Percentiles rank a stretch among this genome's conserved stretches.
Evolutionary conservation across 2,797 vertebrate genomes (phyloP).

Genomic region (Macroramphosus scolopax): DNA sequence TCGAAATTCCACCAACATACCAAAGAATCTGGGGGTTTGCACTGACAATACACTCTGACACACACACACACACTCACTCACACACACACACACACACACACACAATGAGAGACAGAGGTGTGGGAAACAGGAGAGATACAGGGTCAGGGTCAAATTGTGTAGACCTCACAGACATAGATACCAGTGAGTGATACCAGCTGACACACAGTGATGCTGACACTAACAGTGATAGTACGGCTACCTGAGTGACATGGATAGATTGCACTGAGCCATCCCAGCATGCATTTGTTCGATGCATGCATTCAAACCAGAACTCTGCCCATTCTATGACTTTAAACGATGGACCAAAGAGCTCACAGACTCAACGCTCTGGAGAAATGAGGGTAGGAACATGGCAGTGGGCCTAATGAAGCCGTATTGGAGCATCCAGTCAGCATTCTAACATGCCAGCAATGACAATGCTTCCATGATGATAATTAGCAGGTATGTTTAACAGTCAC

Average conservation of each 20-base stretch:
- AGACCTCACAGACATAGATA: conserved; percentile 71
- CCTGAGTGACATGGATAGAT: conserved; percentile 70
- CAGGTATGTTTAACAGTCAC: too few species aligned
- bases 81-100: conserved; percentile 24
- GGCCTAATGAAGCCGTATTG: too few species aligned
- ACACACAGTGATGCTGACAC: conserved; percentile 68
- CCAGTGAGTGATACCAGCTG: conserved; percentile 76
- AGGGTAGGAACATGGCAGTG: too few species aligned
- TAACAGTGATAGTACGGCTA: conserved; percentile 65
- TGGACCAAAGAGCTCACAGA: too few species aligned
- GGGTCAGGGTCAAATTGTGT: conserved; percentile 74
- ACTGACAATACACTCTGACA: conserved; percentile 55
- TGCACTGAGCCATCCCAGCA: conserved; percentile 29
- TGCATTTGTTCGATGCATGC: conserved; percentile 6
- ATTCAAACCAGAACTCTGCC: conserved; percentile 24
- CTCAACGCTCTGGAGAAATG: too few species aligned
- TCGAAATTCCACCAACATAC: conserved; percentile 74
- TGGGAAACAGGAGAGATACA: conserved; percentile 70
- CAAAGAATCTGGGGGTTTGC: conserved; percentile 65
- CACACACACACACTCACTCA: conserved; percentile 12
- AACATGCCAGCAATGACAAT: too few species aligned
- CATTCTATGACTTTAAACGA: conserved; percentile 24
- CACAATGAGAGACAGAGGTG: conserved; percentile 60
- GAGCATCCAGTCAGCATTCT: too few species aligned
- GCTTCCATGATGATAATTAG: too few species aligned